Conservation (phyloP, 2,113 vertebrate genomes). For the Mesitornis unicolor region DNA sequence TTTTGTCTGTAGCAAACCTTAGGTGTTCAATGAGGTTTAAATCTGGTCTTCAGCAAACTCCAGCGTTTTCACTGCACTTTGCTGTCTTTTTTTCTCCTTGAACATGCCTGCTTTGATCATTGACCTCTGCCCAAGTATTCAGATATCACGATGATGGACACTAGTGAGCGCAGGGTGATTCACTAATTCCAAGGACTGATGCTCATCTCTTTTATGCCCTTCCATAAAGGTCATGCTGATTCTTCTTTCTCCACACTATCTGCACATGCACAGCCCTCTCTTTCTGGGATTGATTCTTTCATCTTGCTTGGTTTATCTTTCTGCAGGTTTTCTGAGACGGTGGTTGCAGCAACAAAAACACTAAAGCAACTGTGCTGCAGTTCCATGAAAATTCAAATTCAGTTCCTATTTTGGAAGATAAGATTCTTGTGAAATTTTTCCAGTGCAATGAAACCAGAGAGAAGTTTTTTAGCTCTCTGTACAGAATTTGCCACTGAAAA, state of each 20-base stretch:
- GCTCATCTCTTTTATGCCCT: slow-evolving; percentile 34
- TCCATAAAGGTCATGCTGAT: slow-evolving; percentile 42
- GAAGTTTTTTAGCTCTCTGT: background rate
- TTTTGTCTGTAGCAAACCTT: background rate
- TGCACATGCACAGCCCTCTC: slow-evolving; percentile 31
- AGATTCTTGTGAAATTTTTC: background rate
- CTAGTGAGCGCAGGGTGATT: slow-evolving; percentile 30
- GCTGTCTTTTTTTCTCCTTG: slow-evolving; percentile 15
- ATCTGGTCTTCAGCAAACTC: slow-evolving; percentile 34
- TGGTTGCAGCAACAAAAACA: background rate
- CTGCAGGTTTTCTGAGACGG: background rate
- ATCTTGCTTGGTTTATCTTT: slow-evolving; percentile 14
- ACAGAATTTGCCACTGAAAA: background rate
- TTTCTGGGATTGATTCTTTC: slow-evolving; percentile 27
- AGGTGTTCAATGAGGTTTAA: slow-evolving; percentile 20
- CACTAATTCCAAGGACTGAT: slow-evolving; percentile 38
- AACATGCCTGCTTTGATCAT: slow-evolving; percentile 25
- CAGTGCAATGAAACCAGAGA: background rate
- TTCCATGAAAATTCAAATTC: background rate
- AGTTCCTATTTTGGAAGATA: background rate
- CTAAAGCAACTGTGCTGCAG: background rate
- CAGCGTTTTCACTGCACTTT: slow-evolving; percentile 14
- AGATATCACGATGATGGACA: slow-evolving; percentile 45
- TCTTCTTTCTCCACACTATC: slow-evolving; percentile 35
- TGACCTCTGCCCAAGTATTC: slow-evolving; percentile 65